A percentile compares a stretch with the other conserved stretches of the same genome.
Conservation (phyloP, 1,140 invertebrate species). For the Bactericera cockerelli region DNA sequence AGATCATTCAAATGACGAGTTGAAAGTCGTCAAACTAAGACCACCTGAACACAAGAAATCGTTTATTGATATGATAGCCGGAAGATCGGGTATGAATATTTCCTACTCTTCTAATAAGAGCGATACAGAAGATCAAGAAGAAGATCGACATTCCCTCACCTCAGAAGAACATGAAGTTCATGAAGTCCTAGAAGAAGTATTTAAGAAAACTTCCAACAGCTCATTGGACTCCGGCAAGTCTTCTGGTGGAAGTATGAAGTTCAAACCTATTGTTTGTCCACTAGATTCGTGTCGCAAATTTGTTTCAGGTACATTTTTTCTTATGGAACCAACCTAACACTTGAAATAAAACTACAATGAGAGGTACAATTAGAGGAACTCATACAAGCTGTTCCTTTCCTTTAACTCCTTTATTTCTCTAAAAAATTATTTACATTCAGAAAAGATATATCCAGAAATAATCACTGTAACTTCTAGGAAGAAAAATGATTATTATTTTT, state of each 20-base stretch:
- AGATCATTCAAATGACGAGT: no score
- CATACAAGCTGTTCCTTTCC: no score
- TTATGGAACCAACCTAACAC: no score
- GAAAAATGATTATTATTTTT: no score
- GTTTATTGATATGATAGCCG: background rate
- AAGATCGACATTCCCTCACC: no score
- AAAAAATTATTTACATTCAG: no score
- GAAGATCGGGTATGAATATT: background rate
- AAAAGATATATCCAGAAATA: no score
- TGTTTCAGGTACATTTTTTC: background rate
- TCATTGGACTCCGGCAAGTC: background rate
- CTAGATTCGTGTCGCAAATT: background rate
- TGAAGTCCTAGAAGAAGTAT: background rate
- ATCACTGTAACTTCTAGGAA: no score
- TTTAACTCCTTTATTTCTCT: no score
- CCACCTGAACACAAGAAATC: background rate
- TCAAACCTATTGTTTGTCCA: background rate
- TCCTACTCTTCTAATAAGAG: background rate
- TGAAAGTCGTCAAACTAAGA: background rate
- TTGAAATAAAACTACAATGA: no score
- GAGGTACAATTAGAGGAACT: no score
- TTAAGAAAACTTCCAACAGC: background rate
- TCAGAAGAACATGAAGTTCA: background rate
- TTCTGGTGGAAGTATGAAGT: background rate
- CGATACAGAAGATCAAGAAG: background rate